Base-by-base conservation (phyloP, 2,797 vertebrate genomes). In the Nannoperca australis region DNA sequence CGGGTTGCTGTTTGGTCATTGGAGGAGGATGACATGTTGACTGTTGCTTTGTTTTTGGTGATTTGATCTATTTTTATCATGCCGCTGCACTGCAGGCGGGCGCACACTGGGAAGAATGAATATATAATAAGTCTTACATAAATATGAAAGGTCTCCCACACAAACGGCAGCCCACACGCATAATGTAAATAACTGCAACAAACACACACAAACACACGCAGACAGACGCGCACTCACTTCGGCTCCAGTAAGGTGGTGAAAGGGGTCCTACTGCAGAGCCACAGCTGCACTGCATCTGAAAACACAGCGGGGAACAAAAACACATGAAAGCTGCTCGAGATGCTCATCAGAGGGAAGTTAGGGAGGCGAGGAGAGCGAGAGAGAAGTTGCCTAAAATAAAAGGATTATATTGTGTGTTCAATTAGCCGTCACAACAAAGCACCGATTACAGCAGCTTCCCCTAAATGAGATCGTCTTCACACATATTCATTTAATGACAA, bases 221-320 rank as follows among this genome's bases (percentile, higher is more conserved):
- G 13, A 15, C 36, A 10, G 5, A 36, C 18, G 5, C 47, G 27
- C 70, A 72, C 72, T 91, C 89, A 96, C 95, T 89, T 93, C 92
- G 90, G 42, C 89, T 95, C 95, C 95, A 95, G 82, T 93, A 93
- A 7, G 93, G 88, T 12, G 93, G 84, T 5, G 93, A 66, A 22
- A 93, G 71, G 68, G 87, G 83, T 78, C 91, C 92, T 4, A 87
- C 59, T 12, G 91, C 73, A 14, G 93, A 81, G 73, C 85, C 87
- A 63, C 94, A 95, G 79, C 87, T 81, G 85, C 92, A 95, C 90
- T 94, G 94, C 95, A 95, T 96, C 95, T 95, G 89, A 70, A 65
- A 82, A 84, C 51, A 68, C 53, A 51, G 45, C 68, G 47, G 62
- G 51, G 30, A 67, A 65, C n/a, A 34, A 68, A 72, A 59, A 63